Conservation (phyloP, 2,797 vertebrate genomes). For the Ctenochaetus hawaiiensis region DNA sequence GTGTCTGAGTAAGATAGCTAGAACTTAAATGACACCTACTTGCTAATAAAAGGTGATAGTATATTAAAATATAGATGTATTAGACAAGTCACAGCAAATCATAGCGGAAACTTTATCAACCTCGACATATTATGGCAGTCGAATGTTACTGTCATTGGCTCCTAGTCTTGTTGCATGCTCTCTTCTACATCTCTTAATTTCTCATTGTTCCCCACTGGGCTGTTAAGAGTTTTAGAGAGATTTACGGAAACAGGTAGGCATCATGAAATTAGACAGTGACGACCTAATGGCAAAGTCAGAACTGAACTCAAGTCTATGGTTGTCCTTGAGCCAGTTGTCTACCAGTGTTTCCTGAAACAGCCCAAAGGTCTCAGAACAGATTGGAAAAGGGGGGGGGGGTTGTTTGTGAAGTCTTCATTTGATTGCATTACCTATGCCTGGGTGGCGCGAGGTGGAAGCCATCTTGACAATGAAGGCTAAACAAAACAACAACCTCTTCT, state of each 20-base stretch:
- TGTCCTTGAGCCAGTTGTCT: slow-evolving; percentile 61
- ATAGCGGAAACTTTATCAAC: not conserved
- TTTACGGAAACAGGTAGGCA: slow-evolving; percentile 25
- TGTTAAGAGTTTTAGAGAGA: slow-evolving; percentile 17
- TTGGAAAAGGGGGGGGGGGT: slow-evolving; percentile 44
- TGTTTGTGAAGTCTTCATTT: slow-evolving; percentile 67
- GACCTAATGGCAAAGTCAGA: slow-evolving; percentile 42
- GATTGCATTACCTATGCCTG: slow-evolving; percentile 79
- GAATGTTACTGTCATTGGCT: not conserved
- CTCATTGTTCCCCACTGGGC: slow-evolving; percentile 17
- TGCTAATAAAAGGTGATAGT: not conserved
- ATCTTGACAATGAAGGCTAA: slow-evolving; percentile 78
- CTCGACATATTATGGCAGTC: not conserved
- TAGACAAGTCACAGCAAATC: not conserved
- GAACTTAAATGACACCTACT: not conserved
- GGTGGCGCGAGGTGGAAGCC: slow-evolving; percentile 72
- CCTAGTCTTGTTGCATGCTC: too few species aligned
- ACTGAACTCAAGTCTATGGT: slow-evolving; percentile 14
- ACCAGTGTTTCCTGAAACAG: slow-evolving; percentile 43
- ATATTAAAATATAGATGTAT: not conserved
- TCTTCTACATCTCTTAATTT: slow-evolving; percentile 4
- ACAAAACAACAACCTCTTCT: slow-evolving; percentile 66
- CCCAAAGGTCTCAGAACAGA: slow-evolving; percentile 52
- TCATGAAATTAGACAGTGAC: slow-evolving; percentile 32
- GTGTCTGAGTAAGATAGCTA: too few species aligned